Percentiles rank a stretch among this genome's conserved stretches.
Evolutionary conservation across 30 jellyfish, hydroid and myxozoan species (phyloP).

Genomic region (Turritopsis dohrnii): DNA sequence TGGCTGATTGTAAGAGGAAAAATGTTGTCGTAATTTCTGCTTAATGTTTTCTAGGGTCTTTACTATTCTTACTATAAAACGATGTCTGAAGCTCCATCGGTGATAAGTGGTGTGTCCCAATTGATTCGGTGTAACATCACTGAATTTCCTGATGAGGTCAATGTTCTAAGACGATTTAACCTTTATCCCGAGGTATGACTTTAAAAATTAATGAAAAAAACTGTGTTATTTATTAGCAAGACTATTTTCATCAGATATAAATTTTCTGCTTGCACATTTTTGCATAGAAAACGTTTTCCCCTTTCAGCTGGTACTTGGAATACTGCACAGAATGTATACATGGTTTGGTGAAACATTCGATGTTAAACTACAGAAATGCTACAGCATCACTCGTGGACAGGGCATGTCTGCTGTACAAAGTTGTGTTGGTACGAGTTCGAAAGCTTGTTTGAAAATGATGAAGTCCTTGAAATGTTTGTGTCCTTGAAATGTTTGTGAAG

Average conservation of each 20-base stretch:
- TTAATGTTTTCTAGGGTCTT: conserved; percentile 60
- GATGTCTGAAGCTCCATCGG: conserved; percentile 68
- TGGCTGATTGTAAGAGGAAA: neutral
- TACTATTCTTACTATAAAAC: conserved; percentile 92
- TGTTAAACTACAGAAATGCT: conserved; percentile 48
- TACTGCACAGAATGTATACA: conserved; percentile 52
- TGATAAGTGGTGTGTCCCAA: conserved; percentile 52
- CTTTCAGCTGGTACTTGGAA: conserved; percentile 74
- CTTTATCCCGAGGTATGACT: conserved; percentile 80
- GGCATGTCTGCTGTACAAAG: conserved; percentile 83
- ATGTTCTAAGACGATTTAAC: conserved; percentile 87
- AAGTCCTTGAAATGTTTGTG: neutral
- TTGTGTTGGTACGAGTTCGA: conserved; percentile 62
- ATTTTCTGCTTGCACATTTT: neutral
- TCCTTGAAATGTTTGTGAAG: neutral
- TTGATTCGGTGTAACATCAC: conserved; percentile 73
- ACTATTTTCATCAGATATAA: no score
- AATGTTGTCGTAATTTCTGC: neutral
- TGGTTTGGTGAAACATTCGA: conserved; percentile 43
- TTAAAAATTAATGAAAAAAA: no score
- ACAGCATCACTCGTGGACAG: conserved; percentile 73
- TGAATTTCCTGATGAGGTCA: conserved; percentile 78
- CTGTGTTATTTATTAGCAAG: no score
- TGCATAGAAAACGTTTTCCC: neutral
- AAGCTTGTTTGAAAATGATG: neutral